Percentiles rank a stretch among this genome's conserved stretches.
phyloP scores from a whole-genome alignment of 2,113 vertebrate genomes.

The Pontoporia blainvillei region DNA sequence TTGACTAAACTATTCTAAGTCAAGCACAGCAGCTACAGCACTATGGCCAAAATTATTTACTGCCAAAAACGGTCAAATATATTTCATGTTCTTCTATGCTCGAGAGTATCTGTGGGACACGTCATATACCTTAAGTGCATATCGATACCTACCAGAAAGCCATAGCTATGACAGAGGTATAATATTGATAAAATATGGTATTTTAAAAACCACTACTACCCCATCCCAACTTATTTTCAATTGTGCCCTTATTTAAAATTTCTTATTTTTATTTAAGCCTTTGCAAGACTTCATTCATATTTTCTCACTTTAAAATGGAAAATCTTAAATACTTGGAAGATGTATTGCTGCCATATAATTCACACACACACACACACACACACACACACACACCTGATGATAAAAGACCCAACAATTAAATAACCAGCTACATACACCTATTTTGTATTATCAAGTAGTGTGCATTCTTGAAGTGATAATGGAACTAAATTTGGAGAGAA shows the following conservation, averaged over 20 bases:
- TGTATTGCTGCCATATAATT: constrained; percentile 30
- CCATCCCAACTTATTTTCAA: neutral
- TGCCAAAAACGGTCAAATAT: neutral
- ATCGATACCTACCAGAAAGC: neutral
- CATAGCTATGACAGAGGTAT: neutral
- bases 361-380: neutral
- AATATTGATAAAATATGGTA: neutral
- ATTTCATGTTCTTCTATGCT: neutral
- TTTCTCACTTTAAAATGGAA: constrained; percentile 73
- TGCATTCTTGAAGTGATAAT: constrained; percentile 71
- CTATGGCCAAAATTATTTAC: neutral
- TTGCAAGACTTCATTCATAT: constrained; percentile 69
- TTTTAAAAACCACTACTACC: neutral
- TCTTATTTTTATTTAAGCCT: constrained; percentile 61
- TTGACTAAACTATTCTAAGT: neutral
- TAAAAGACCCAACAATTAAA: constrained; percentile 36
- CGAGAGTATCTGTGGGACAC: neutral
- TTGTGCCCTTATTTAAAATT: neutral
- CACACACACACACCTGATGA: neutral
- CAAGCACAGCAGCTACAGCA: neutral
- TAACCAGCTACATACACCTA: neutral
- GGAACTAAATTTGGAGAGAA: constrained; percentile 68
- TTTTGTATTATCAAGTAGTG: constrained; percentile 51
- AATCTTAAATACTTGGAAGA: constrained; percentile 69
- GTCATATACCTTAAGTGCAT: neutral